Conservation (phyloP, 2,113 vertebrate species). For the Columbina picui region DNA sequence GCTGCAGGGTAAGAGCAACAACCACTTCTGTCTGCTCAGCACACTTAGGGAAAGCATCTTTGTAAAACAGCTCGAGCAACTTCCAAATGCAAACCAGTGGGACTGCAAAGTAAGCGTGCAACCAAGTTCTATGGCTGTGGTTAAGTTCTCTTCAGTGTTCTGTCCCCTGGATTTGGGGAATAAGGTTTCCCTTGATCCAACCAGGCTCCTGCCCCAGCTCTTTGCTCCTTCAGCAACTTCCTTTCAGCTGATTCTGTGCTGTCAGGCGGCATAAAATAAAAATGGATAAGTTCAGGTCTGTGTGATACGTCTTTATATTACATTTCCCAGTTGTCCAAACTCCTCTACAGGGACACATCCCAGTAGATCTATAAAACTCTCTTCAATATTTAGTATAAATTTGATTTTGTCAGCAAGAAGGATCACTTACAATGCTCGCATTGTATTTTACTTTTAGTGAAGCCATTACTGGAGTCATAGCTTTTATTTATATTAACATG, state of each 20-base stretch:
- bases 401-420: background rate
- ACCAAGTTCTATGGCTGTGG: fast-evolving
- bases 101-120: fast-evolving
- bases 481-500: constrained; percentile 10
- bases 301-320: background rate
- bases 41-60: background rate
- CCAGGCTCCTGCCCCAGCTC: background rate
- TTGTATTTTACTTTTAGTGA: constrained; percentile 5
- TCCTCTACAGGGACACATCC: background rate
- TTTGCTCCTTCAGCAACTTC: background rate
- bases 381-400: background rate
- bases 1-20: background rate
- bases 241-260: background rate
- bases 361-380: background rate
- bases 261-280: background rate
- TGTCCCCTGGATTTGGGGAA: background rate
- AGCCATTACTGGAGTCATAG: background rate
- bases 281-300: background rate
- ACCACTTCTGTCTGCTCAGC: background rate
- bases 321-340: background rate
- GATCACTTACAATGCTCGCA: background rate
- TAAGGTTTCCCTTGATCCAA: background rate
- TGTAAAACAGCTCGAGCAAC: background rate
- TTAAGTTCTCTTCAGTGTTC: background rate
- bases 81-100: background rate